These are phyloP conservation scores for Vulpes vulpes DNA, from an alignment of 2,113 vertebrate genomes.

Conservation along the genomic window DNA sequence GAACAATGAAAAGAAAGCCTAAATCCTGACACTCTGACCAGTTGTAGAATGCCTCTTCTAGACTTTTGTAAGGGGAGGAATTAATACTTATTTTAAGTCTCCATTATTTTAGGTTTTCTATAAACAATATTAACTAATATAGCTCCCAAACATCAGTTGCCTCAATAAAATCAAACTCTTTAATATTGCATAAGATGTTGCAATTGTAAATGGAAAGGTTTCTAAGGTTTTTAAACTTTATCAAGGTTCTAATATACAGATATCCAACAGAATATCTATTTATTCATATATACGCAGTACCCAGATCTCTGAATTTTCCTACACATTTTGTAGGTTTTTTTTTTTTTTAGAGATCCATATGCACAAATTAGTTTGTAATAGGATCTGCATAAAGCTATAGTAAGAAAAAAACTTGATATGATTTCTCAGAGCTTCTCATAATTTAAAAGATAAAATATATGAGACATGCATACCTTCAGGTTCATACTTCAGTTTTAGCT, in stretches of 20 bases:
- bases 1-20: neutral
- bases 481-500: constrained; percentile 95
- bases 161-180: constrained; percentile 14
- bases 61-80: neutral
- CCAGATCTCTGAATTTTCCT: constrained; percentile 34
- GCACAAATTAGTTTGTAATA: neutral
- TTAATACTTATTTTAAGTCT: neutral
- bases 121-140: neutral
- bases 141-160: neutral
- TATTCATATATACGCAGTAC: neutral
- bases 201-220: neutral
- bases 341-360: neutral
- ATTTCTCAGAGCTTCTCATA: neutral
- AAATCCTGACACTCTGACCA: neutral
- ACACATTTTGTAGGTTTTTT: neutral
- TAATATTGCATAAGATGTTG: neutral
- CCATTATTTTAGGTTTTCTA: neutral
- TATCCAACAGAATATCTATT: neutral
- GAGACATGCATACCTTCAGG: constrained; percentile 90
- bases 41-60: neutral
- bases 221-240: neutral
- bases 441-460: constrained; percentile 46
- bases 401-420: neutral
- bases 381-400: neutral
- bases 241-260: neutral